Conservation (phyloP, 2,888 invertebrate genomes). For the Epirrhoe alternata region DNA sequence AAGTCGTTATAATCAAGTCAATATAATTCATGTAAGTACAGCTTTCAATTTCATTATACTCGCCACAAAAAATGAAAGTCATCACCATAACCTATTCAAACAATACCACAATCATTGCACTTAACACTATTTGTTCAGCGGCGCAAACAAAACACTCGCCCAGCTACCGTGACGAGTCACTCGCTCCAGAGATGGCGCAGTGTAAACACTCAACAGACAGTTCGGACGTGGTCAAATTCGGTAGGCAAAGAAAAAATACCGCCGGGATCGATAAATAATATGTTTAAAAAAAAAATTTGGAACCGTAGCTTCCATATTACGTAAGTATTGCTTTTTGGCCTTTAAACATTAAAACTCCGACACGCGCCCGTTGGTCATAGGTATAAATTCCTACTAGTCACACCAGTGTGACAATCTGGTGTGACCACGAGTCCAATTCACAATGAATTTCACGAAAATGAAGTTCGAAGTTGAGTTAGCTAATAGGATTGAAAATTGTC, state of each 20-base stretch:
- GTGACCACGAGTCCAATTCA: no score
- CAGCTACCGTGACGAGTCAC: constrained; percentile 69
- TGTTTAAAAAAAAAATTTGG: constrained; percentile 3
- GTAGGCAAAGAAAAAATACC: constrained; percentile 31
- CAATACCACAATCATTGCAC: constrained; percentile 64
- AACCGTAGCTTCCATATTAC: neutral
- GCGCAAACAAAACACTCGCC: constrained; percentile 71
- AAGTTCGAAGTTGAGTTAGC: no score
- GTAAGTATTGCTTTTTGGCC: no score
- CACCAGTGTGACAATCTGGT: no score
- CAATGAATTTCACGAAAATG: no score
- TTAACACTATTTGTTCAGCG: constrained; percentile 67
- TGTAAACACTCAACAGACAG: constrained; percentile 65
- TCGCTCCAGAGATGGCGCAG: constrained; percentile 60
- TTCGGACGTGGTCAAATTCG: constrained; percentile 35
- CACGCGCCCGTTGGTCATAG: no score
- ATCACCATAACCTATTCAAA: constrained; percentile 52
- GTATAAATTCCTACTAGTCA: no score
- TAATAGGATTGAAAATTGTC: neutral
- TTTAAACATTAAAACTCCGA: no score
- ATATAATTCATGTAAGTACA: no score
- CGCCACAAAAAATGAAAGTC: constrained; percentile 24
- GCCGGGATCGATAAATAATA: constrained; percentile 22
- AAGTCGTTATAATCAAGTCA: neutral
- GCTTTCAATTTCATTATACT: constrained; percentile 7